Evolutionary conservation across 2,797 vertebrate genomes (phyloP).

Genomic region (Lagodon rhomboides): DNA sequence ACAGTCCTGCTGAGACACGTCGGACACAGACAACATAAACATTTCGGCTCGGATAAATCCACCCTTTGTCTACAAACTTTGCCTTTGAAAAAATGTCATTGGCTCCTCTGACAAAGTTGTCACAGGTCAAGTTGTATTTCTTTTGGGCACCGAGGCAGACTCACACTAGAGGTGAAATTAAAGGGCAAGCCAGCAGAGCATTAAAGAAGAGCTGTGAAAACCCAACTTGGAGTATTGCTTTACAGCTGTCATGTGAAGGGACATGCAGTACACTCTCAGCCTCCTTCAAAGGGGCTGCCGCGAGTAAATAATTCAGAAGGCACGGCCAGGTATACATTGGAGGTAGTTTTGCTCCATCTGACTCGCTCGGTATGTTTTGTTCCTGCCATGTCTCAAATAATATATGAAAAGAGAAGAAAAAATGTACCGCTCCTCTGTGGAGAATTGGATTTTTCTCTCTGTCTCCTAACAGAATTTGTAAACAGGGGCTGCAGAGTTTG

Average conservation of each 20-base stretch:
- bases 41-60: slow-evolving; percentile 59
- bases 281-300: slow-evolving; percentile 65
- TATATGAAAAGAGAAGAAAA: slow-evolving; percentile 56
- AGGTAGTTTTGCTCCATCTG: slow-evolving; percentile 64
- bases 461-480: slow-evolving; percentile 72
- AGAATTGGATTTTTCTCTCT: slow-evolving; percentile 71
- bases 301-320: slow-evolving; percentile 81
- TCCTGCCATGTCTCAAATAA: slow-evolving; percentile 74
- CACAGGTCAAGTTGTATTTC: slow-evolving; percentile 77
- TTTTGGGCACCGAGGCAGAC: slow-evolving; percentile 69
- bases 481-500: slow-evolving; percentile 72
- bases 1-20: slow-evolving; percentile 13
- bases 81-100: slow-evolving; percentile 67
- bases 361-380: slow-evolving; percentile 66
- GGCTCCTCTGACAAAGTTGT: slow-evolving; percentile 66
- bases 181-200: slow-evolving; percentile 77
- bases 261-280: slow-evolving; percentile 66
- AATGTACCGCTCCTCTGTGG: slow-evolving; percentile 56
- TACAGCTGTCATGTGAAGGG: slow-evolving; percentile 73
- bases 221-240: slow-evolving; percentile 71
- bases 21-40: slow-evolving; percentile 50
- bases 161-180: slow-evolving; percentile 76
- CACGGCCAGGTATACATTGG: slow-evolving; percentile 63
- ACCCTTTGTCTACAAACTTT: slow-evolving; percentile 55
- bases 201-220: slow-evolving; percentile 73